phyloP scores from a whole-genome alignment of 2,888 invertebrate genomes.

The Caenorhabditis panamensis region DNA sequence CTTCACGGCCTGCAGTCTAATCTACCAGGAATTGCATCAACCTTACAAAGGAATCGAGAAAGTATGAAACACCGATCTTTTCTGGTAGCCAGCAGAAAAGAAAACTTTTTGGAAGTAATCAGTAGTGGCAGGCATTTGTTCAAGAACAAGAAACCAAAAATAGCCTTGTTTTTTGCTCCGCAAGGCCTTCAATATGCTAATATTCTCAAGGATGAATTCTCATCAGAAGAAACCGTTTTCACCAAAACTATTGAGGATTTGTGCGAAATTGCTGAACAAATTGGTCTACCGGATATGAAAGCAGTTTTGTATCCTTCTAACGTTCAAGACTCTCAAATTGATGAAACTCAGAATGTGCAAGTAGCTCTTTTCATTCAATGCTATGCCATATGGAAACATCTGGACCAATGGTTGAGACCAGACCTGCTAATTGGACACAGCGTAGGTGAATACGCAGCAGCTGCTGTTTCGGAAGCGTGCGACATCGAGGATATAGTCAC shows the following conservation, averaged over 20 bases:
- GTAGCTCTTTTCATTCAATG: conserved; percentile 67
- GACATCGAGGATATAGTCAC: conserved; percentile 42
- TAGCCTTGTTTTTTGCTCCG: conserved; percentile 76
- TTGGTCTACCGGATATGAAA: conserved; percentile 22
- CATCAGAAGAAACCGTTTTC: too few relatives aligned
- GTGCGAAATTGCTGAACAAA: conserved; percentile 16
- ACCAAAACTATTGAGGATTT: conserved; percentile 37
- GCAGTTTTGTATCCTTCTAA: conserved; percentile 23
- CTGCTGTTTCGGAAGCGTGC: conserved; percentile 57
- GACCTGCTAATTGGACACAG: conserved; percentile 73
- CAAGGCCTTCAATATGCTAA: conserved; percentile 76
- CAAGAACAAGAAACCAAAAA: conserved; percentile 22
- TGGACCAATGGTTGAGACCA: conserved; percentile 57
- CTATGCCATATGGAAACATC: conserved; percentile 55
- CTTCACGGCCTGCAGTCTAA: background rate
- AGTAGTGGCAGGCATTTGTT: background rate
- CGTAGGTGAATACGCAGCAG: conserved; percentile 77
- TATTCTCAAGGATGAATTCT: conserved; percentile 65
- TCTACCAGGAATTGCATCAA: background rate
- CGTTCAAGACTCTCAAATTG: conserved; percentile 19
- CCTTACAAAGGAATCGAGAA: conserved; percentile 64
- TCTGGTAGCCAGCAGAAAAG: conserved; percentile 20
- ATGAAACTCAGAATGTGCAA: conserved; percentile 63
- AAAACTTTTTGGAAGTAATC: background rate
- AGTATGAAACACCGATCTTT: conserved; percentile 54